A percentile compares a stretch with the other conserved stretches of the same genome.
These are phyloP conservation scores for Napeogenes sylphis DNA, from an alignment of 2,888 invertebrate genomes.

Conservation along the genomic window DNA sequence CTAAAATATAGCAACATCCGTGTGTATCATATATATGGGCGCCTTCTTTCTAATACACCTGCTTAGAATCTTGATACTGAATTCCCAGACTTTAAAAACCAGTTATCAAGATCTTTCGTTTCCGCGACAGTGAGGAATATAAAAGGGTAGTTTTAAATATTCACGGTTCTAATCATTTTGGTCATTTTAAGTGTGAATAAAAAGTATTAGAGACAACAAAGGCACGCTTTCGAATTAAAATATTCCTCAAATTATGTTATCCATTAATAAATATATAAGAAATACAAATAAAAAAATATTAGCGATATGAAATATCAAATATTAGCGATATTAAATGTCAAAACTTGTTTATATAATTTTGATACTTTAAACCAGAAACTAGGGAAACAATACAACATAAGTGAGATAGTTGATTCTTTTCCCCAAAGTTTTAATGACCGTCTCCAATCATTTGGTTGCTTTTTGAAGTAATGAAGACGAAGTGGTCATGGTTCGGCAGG, in stretches of 20 bases:
- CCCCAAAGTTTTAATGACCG: not conserved
- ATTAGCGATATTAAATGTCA: no score
- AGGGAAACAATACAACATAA: not conserved
- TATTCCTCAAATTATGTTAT: constrained; percentile 11
- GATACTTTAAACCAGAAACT: not conserved
- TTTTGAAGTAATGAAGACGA: constrained; percentile 9
- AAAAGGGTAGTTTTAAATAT: constrained; percentile 25
- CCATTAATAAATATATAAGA: no score
- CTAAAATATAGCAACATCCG: constrained; percentile 18
- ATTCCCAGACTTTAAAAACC: constrained; percentile 61
- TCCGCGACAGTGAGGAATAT: constrained; percentile 27
- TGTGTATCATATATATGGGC: constrained; percentile 52
- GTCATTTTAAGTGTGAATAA: constrained; percentile 47
- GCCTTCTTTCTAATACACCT: constrained; percentile 70
- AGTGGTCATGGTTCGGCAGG: constrained; percentile 3
- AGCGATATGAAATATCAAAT: no score
- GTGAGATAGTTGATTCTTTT: not conserved
- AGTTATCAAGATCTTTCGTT: constrained; percentile 48
- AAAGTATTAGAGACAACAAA: constrained; percentile 37
- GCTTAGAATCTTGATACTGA: constrained; percentile 71
- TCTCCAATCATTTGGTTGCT: not conserved
- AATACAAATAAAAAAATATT: no score
- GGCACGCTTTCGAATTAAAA: constrained; percentile 29
- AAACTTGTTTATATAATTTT: no score
- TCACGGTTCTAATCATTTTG: constrained; percentile 36